Base-by-base conservation (phyloP, 1,140 invertebrate genomes). In the Drosophila sp. region DNA sequence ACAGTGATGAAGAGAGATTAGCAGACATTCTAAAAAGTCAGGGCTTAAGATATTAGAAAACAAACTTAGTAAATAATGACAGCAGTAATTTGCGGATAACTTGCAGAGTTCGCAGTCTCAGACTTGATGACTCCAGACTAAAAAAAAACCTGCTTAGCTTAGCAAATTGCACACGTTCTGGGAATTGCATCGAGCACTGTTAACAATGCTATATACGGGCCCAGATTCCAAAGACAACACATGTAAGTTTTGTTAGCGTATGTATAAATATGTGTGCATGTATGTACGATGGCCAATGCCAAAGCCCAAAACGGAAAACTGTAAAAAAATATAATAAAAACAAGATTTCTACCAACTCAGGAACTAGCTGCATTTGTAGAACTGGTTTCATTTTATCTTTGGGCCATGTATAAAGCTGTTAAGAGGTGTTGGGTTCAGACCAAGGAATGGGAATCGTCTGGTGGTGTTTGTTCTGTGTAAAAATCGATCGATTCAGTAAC, bases 251-350 rank as follows among this genome's bases (percentile, higher is more conserved):
- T 69, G 38, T 32, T 41, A 18, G 16, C 43, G 34, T 57, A 67
- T 59, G 45, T 62, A 50, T 43, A 13, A 8, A 29, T 58, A 29
- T n/a, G n/a, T 34, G 6, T 65, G 14, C 13, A 16, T 56, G 16
- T 56, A 13, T 43, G 45, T 53, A 34, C 80, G 56, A 81, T 77
- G 78, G 70, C 75, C 70, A 61, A 78, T 69, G 74, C 64, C 72
- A 73, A 69, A 73, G 41, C 62, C 79, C 74, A 81, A 86, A 86
- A 87, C 66, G 82, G 78, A 78, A 78, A 87, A 86, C 82, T 81
- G 78, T 86, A 86, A 74, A 58, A 58, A 67, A 73, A 72, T 62
- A 62, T 81, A 74, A 70, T 82, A 53, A 72, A 77, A 74, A 87
- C 80, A 79, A 75, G 72, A 74, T 74, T 74, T 70, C 53, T 63